phyloP scores from a whole-genome alignment of 2,888 invertebrate species.

The Sinopyrophorus schimmeli region DNA sequence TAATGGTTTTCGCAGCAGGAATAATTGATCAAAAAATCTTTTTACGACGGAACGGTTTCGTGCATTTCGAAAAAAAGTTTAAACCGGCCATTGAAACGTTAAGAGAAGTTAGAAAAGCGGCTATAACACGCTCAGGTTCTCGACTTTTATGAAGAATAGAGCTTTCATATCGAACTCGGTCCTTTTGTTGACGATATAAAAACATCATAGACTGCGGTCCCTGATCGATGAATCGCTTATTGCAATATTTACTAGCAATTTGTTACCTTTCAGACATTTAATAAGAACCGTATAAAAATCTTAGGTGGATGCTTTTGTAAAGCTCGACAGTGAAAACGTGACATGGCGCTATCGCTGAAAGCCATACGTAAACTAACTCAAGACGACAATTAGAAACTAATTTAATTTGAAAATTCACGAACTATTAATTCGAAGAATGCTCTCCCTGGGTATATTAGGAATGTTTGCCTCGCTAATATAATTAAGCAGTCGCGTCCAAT shows the following conservation, averaged over 20 bases:
- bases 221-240: constrained; percentile 20
- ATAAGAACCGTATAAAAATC: neutral
- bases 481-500: no score
- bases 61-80: neutral
- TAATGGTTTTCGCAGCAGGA: no score
- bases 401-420: no score
- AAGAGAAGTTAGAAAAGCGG: constrained; percentile 21
- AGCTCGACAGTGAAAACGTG: no score
- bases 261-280: neutral
- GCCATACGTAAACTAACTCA: no score
- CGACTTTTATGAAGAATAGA: constrained; percentile 24
- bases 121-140: constrained; percentile 22
- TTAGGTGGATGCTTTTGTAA: no score
- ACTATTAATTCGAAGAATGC: no score
- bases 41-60: neutral
- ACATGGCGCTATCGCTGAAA: no score
- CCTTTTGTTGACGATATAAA: constrained; percentile 21
- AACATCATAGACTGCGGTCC: constrained; percentile 12
- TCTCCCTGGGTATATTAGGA: no score
- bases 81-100: constrained; percentile 10
- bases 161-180: constrained; percentile 10
- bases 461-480: no score
- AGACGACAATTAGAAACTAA: no score
- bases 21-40: no score
- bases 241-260: constrained; percentile 9